Percentiles rank a stretch among this genome's conserved stretches.
Conservation (phyloP, 2,888 invertebrate species). For the Thereva unica region DNA sequence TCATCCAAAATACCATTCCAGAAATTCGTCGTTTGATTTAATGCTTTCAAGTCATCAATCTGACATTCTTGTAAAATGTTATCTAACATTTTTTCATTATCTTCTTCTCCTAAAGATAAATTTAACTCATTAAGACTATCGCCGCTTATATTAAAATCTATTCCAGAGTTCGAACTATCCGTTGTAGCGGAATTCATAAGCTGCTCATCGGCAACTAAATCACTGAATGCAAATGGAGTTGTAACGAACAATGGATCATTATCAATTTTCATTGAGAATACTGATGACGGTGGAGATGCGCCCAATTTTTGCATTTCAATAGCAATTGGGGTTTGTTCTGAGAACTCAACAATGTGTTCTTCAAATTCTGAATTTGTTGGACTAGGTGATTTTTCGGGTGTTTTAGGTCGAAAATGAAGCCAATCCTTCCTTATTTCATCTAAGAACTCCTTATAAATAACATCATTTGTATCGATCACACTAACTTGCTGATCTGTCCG, state of each 20-base stretch:
- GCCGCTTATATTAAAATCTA: slow-evolving; percentile 56
- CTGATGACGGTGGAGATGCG: slow-evolving; percentile 38
- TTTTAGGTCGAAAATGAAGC: slow-evolving; percentile 58
- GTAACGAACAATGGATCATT: slow-evolving; percentile 50
- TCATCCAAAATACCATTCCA: slow-evolving; percentile 59
- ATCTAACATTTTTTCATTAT: slow-evolving; percentile 57
- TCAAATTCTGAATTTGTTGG: slow-evolving; percentile 8
- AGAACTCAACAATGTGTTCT: slow-evolving; percentile 50
- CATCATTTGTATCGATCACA: slow-evolving; percentile 10
- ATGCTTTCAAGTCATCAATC: slow-evolving; percentile 56
- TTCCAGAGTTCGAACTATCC: slow-evolving; percentile 49
- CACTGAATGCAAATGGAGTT: slow-evolving; percentile 53
- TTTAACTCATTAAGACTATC: slow-evolving; percentile 57
- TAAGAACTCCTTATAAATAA: slow-evolving; percentile 51
- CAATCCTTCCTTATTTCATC: slow-evolving; percentile 56
- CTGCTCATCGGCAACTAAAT: slow-evolving; percentile 54
- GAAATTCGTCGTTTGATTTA: slow-evolving; percentile 57
- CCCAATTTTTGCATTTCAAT: slow-evolving; percentile 53
- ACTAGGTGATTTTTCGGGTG: slow-evolving; percentile 45
- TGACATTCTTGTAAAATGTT: slow-evolving; percentile 58
- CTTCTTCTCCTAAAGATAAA: slow-evolving; percentile 54
- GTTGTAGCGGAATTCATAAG: slow-evolving; percentile 38
- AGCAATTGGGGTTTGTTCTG: slow-evolving; percentile 53
- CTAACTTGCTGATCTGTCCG: slow-evolving; percentile 16
- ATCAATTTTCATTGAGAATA: slow-evolving; percentile 29